Evolutionary conservation across 2,113 vertebrate species (phyloP).

Genomic region (Carassius carassius): DNA sequence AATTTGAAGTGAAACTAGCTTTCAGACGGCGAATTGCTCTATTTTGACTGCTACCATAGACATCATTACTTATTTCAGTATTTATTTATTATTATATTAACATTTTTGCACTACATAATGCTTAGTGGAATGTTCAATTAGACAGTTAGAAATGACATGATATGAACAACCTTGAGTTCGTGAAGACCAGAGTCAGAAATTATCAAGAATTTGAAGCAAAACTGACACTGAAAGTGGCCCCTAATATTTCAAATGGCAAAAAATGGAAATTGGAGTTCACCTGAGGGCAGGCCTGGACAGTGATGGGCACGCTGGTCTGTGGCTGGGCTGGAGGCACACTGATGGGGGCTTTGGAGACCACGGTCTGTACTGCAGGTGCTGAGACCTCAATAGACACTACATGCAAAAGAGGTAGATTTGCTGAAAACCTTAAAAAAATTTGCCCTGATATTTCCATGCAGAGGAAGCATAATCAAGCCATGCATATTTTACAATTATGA

Average conservation of each 20-base stretch:
- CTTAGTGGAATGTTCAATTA: no score
- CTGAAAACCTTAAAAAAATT: background rate
- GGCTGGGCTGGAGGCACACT: conserved; percentile 69
- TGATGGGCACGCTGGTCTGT: conserved; percentile 73
- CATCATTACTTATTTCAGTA: no score
- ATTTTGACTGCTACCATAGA: no score
- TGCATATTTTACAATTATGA: background rate
- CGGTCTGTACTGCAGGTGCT: conserved; percentile 63
- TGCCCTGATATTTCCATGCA: background rate
- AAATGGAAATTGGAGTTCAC: conserved; percentile 53
- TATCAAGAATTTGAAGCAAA: background rate
- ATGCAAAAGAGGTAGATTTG: conserved; percentile 36
- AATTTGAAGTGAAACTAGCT: no score
- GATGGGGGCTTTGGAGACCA: conserved; percentile 65
- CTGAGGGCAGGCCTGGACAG: conserved; percentile 77
- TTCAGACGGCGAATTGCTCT: no score
- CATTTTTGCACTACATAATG: no score
- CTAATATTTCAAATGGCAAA: background rate
- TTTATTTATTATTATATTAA: no score
- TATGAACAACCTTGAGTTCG: background rate
- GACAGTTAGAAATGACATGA: background rate
- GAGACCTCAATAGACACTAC: conserved; percentile 61
- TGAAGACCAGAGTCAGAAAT: background rate
- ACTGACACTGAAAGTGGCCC: background rate
- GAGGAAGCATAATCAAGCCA: background rate